Base-by-base conservation (phyloP, 2,888 invertebrate genomes). In the Latrodectus hesperus region DNA sequence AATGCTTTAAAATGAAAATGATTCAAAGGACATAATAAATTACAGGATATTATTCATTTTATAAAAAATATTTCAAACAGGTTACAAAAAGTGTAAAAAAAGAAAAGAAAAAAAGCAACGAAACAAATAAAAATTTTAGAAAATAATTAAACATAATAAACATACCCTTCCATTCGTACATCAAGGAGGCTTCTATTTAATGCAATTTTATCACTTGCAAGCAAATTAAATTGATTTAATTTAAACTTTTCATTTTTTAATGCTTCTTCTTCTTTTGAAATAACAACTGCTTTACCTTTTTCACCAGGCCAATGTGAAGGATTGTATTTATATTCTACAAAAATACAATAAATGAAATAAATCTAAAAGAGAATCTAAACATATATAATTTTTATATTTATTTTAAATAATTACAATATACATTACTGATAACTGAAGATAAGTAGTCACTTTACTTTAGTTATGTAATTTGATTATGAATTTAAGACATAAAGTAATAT, bases 181-280 rank as follows among this genome's bases (percentile, higher is more conserved):
- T 99, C 99, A 51, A 96, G 95, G 84, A 99, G 94, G 10, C 98
- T 97, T 91, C 99, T 94, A 93, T 99, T 99, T 89, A 99, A 93
- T 89, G 98, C 97, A 91, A 99, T 98, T 95, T 97, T 96, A 93
- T 99, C 99, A 92, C 98, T 98, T 90, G 99, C 99, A 92, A 99
- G 93, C 90, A 99, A 94, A 93, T 99, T 99, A 93, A 99, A 99
- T 94, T 99, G 99, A 93, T 99, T 99, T 91, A 99, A 95, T 92
- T 98, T 97, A 93, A 99, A 99, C 92, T 97, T 96, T 91, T 98
- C 98, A 93, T 98, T 95, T 94, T 98, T 97, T 84, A 96, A 93
- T 86, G 95, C 95, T 92, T 98, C 96, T 92, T 97, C 95, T 81
- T 96, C 96, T 38, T 95, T 93, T 26, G 97, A 96, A 91, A 99